Evolutionary conservation across 64 coral and sea anemone genomes (phyloP), one percentile per base, ranked within the genome.

Genomic region (Hydrozoanthus tunicans): DNA sequence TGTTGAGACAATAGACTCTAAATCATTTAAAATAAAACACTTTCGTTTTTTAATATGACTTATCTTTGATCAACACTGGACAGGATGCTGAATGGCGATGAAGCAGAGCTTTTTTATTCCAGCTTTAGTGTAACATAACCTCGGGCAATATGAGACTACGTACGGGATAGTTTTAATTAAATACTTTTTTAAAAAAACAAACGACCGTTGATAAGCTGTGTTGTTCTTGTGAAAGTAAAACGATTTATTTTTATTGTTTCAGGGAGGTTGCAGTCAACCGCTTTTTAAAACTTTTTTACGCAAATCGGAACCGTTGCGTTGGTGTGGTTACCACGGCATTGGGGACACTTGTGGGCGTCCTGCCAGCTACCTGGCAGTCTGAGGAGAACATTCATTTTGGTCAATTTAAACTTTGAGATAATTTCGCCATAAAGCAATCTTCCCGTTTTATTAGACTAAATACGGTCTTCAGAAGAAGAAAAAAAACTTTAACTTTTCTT

Each of bases 331-430:
- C 83, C 67, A 86, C 83, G 83, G 67, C 66, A 86, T 60, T 58
- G 23, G 32, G 55, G 83, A 86, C 83, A 64, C 82, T 73, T 86
- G 83, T 86, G 83, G 83, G 83, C 83, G 83, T 72, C 83, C 4
- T 58, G 83, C 83, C 53, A 86, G 32, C 66, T n/a, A 86, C 24
- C 54, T 86, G 53, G 53, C 53, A 73, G 9, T 43, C 65, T 57
- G 73, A 73, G 23, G 83, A 86, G 83, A 86, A 86, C 57, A 5
- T 32, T 14, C 43, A 6, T 7, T 73, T 86, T 86, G 67, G 53
- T 86, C 83, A 70, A 0, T 13, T 6, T 25, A 13, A 5, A 27
- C 8, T 13, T 20, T 84, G 9, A 54, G 10, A 17, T 53, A 54
- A 7, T 70, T 70, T 6, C 24, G 57, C 5, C 8, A 3, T 26